phyloP scores from a whole-genome alignment of 2,113 vertebrate genomes.

The Emydocephalus ijimae region DNA sequence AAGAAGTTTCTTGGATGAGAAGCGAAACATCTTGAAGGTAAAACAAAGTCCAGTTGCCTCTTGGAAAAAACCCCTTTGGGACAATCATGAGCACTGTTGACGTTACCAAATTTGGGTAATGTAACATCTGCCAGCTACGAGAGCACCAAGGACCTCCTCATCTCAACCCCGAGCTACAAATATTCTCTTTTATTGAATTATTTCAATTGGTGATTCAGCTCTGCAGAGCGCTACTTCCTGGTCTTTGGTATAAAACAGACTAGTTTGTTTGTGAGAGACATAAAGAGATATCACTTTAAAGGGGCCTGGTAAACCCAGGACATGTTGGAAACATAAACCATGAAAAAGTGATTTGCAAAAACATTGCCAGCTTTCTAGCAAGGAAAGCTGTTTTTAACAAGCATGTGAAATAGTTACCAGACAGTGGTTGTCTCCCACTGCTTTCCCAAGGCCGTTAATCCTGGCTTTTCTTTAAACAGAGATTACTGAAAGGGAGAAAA shows the following conservation, averaged over 20 bases:
- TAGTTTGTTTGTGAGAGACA: neutral
- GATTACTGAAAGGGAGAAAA: conserved; percentile 48
- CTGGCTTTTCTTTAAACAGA: conserved; percentile 52
- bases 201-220: neutral
- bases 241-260: neutral
- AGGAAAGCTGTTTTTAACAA: neutral
- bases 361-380: neutral
- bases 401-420: conserved; percentile 16
- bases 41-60: no score
- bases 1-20: no score
- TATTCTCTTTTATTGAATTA: neutral
- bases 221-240: neutral
- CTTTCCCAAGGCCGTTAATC: conserved; percentile 43
- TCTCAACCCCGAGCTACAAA: neutral
- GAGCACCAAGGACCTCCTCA: neutral
- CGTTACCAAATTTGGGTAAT: neutral
- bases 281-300: neutral
- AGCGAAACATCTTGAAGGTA: no score
- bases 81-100: no score
- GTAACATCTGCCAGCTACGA: neutral
- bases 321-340: neutral
- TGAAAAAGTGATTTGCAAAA: neutral
- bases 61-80: no score
- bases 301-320: rapidly evolving
- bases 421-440: conserved; percentile 21